Conservation (phyloP, 2,113 vertebrate species). For the Notothenia rossii region DNA sequence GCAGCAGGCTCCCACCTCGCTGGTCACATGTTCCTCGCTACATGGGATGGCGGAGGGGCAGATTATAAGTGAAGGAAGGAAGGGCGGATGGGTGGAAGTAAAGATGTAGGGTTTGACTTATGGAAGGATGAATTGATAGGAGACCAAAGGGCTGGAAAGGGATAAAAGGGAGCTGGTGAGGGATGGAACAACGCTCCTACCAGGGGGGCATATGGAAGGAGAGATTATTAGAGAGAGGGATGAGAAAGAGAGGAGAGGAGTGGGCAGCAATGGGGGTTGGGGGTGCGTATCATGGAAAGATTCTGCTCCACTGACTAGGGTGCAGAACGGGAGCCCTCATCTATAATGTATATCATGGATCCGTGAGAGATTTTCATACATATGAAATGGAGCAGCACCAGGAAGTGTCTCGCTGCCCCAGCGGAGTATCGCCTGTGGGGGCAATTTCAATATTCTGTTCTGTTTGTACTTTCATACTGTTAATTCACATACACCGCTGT, state of each 20-base stretch:
- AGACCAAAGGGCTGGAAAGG: constrained; percentile 75
- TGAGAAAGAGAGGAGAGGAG: constrained; percentile 58
- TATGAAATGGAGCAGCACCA: constrained; percentile 79
- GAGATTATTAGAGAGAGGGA: constrained; percentile 64
- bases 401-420: constrained; percentile 72
- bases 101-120: constrained; percentile 76
- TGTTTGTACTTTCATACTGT: constrained; percentile 77
- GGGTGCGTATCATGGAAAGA: constrained; percentile 71
- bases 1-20: constrained; percentile 49
- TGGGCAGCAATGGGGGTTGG: constrained; percentile 44
- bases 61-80: constrained; percentile 39
- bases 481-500: constrained; percentile 71
- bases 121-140: constrained; percentile 70
- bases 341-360: constrained; percentile 83
- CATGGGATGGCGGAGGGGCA: constrained; percentile 26
- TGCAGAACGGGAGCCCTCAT: constrained; percentile 80
- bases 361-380: constrained; percentile 81
- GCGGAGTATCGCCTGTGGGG: constrained; percentile 63
- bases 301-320: constrained; percentile 78
- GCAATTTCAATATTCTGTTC: constrained; percentile 78
- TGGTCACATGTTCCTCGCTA: constrained; percentile 59
- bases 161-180: constrained; percentile 75
- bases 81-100: constrained; percentile 55
- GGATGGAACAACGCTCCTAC: constrained; percentile 74
- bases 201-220: constrained; percentile 73